Conservation (phyloP, 2,797 vertebrate species). For the Setipinna tenuifilis region DNA sequence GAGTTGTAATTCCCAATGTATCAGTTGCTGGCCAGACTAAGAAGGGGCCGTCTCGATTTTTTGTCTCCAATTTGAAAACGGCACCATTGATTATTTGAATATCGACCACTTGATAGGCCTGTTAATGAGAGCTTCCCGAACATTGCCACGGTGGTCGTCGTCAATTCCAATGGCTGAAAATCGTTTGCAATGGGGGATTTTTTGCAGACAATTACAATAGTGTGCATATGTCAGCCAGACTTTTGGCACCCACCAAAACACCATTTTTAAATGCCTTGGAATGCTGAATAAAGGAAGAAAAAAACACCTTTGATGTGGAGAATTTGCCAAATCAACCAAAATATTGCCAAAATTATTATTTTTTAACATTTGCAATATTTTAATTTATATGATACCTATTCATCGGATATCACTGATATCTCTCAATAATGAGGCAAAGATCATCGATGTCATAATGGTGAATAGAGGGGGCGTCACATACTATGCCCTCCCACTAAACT, state of each 20-base stretch:
- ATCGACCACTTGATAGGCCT: conserved; percentile 15
- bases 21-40: conserved; percentile 35
- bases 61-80: not conserved
- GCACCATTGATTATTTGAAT: conserved; percentile 7
- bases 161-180: not conserved
- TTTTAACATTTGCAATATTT: not conserved
- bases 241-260: conserved; percentile 15
- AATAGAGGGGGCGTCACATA: not conserved
- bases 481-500: not conserved
- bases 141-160: not conserved
- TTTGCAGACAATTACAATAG: not conserved
- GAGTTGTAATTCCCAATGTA: conserved; percentile 58
- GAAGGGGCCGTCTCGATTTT: not conserved
- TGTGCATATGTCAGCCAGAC: not conserved
- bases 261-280: conserved; percentile 56
- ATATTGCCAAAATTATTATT: not conserved
- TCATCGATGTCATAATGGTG: not conserved
- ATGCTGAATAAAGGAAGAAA: conserved; percentile 62
- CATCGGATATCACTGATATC: not conserved
- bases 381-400: not conserved
- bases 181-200: not conserved
- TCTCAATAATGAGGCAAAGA: not conserved
- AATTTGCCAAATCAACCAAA: conserved; percentile 3
- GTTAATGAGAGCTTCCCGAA: not conserved
- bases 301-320: conserved; percentile 2